Evolutionary conservation across 2,113 vertebrate genomes (phyloP), one percentile per base, ranked within the genome.

Genomic region (Corydoras maculifer): DNA sequence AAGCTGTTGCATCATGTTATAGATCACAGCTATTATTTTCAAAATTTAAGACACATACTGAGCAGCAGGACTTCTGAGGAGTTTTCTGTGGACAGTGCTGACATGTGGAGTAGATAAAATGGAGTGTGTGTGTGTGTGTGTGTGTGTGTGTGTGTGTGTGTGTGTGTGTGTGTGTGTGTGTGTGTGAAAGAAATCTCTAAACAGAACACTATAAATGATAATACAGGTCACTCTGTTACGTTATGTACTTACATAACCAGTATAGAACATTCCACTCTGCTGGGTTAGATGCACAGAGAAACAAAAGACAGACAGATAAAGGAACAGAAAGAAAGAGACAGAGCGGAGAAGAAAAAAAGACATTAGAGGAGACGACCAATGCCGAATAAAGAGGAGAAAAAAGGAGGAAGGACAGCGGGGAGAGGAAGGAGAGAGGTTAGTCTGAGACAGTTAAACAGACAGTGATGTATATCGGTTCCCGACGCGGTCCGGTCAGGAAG

Each of bases 251-350:
- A 92, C 93, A 90, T 93, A 94, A 91, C 88, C 91, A 88, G 91
- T 86, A 92, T 92, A 94, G 88, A 91, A 91, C 85, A 92, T 90
- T 91, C 92, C 92, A 91, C 92, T 94, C 92, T 94, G 91, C 86
- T 83, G 80, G 82, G 74, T 73, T 70, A 79, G 66, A 84, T 60
- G 59, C 30, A 68, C n/a, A 63, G 50, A 69, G 58, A 58, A 18
- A 32, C 80, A 66, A 82, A 78, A 81, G 75, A 68, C 70, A 82
- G 59, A 79, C 72, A 87, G 62, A 84, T 75, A 86, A 82, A 88
- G 73, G 18, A 25, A 25, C 18, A 82, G 75, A 65, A 43, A 69
- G 35, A 65, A 55, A 65, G 30, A 55, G 31, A 62, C 3, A 72
- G 60, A 55, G 11, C 63, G 65, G 68, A 58, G 57, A 35, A 69